Evolutionary conservation across 2,797 vertebrate species (phyloP).

Genomic region (Linurgus olivaceus): DNA sequence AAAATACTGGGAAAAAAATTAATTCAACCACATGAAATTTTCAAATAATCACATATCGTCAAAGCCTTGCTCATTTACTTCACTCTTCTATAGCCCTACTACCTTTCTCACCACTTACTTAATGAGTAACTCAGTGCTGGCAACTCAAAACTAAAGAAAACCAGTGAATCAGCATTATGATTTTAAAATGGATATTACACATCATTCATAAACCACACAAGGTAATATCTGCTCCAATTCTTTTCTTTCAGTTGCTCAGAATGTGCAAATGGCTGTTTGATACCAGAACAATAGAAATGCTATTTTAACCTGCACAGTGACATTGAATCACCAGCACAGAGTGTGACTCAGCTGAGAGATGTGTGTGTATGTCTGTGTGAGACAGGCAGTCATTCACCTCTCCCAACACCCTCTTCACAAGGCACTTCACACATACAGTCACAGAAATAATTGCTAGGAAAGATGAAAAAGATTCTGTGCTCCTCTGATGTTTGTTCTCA

Average conservation of each 20-base stretch:
- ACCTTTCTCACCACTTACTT: background rate
- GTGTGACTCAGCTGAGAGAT: background rate
- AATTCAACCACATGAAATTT: background rate
- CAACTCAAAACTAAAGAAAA: background rate
- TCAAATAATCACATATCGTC: background rate
- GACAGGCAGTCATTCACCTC: background rate
- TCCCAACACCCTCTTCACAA: background rate
- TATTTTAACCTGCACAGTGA: background rate
- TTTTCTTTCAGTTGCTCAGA: background rate
- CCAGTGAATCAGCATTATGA: background rate
- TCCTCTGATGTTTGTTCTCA: background rate
- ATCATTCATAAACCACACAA: background rate
- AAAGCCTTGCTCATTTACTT: background rate
- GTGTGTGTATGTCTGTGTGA: accelerated
- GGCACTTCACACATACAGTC: background rate
- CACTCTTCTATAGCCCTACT: background rate
- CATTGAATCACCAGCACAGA: background rate
- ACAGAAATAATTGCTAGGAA: background rate
- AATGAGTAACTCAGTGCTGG: background rate
- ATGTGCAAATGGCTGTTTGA: background rate
- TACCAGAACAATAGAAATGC: background rate
- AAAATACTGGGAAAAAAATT: background rate
- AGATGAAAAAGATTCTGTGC: background rate
- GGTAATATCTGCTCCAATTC: background rate
- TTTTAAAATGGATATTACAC: background rate